Evolutionary conservation across 2,797 vertebrate genomes (phyloP).

Genomic region (Miichthys miiuy): DNA sequence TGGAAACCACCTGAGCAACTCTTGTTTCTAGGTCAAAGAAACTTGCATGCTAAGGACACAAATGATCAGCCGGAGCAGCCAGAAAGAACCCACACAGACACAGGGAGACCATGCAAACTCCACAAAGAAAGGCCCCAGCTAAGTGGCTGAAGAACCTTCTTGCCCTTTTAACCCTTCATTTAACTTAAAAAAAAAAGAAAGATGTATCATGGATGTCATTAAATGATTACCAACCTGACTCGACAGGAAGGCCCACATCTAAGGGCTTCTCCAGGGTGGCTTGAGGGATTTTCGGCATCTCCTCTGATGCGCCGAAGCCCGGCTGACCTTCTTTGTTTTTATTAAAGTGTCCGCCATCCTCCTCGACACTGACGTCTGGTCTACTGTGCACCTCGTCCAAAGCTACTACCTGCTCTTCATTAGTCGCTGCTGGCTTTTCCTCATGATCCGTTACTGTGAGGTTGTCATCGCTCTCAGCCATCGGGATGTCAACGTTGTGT

Average conservation of each 20-base stretch:
- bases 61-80: not conserved
- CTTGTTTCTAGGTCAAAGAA: not conserved
- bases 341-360: constrained; percentile 82
- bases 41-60: not conserved
- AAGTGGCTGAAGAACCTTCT: too few species aligned
- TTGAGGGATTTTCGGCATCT: constrained; percentile 78
- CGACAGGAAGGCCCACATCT: constrained; percentile 73
- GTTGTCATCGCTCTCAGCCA: constrained; percentile 37
- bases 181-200: not conserved
- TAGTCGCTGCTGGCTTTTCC: constrained; percentile 40
- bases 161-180: too few species aligned
- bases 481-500: constrained; percentile 6
- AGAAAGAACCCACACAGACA: too few species aligned
- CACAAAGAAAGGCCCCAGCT: too few species aligned
- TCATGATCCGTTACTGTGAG: constrained; percentile 29
- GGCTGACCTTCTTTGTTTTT: constrained; percentile 82
- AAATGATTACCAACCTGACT: constrained; percentile 78
- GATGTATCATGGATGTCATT: too few species aligned
- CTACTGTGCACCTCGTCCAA: constrained; percentile 40
- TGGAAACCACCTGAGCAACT: not conserved
- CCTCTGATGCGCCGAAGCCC: constrained; percentile 68
- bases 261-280: constrained; percentile 78
- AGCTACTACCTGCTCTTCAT: constrained; percentile 47
- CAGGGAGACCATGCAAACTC: too few species aligned
- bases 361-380: constrained; percentile 72